Base-by-base conservation (phyloP, 2,113 vertebrate species). In the Pteruthius melanotis region DNA sequence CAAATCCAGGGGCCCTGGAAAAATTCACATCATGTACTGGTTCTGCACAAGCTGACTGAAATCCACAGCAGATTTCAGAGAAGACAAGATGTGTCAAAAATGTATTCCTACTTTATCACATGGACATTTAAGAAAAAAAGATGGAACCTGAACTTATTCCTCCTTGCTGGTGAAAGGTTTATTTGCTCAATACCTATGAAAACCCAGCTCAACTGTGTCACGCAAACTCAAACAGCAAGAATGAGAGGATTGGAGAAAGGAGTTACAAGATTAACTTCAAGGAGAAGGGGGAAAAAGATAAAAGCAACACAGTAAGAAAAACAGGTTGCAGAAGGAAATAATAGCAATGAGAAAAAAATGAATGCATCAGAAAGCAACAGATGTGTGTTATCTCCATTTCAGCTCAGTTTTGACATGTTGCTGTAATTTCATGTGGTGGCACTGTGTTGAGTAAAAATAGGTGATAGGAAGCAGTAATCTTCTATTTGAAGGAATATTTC, bases 251-350 rank as follows among this genome's bases (percentile, higher is more conserved):
- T 53, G 22, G 15, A 11, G 30, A 31, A 74, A 61, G 4, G 27
- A 78, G 50, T 30, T 65, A 30, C 16, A 11, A 84, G 20, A 76
- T 57, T 42, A 47, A 63, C 15, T 53, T 65, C 44, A 74, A 68
- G 42, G 6, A 70, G 18, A 13, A 42, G 16, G 6, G 4, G 2
- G 3, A 2, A 1, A 2, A 4, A 35, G 10, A 4, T 12, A 11
- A 37, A 75, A 45, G 9, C 18, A 81, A 72, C 2, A 53, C 4
- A 13, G 15, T 20, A 42, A 71, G 17, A 17, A 78, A 86, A 86
- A 53, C 4, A 37, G 7, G 6, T 26, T 70, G 65, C 21, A 68
- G 10, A 84, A 64, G 17, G 12, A 81, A 87, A 69, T 39, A 84
- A 65, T 10, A 56, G 16, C 10, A 65, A 35, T 70, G 28, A 56